phyloP scores from a whole-genome alignment of 2,113 vertebrate genomes.

The Reinhardtius hippoglossoides region DNA sequence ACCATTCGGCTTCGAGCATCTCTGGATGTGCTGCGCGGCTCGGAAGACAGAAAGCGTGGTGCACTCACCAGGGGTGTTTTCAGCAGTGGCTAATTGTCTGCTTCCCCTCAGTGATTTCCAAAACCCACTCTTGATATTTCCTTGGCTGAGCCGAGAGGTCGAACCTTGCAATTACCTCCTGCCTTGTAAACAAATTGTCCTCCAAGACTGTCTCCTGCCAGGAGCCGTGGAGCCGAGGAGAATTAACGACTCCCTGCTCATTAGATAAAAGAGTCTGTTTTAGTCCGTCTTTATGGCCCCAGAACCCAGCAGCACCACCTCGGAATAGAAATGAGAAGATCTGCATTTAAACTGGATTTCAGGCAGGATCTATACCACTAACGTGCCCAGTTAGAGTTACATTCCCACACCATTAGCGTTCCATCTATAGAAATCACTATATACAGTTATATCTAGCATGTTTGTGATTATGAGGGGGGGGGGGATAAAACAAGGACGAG shows the following conservation, averaged over 20 bases:
- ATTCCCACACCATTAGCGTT: conserved; percentile 4
- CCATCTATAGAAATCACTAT: not conserved
- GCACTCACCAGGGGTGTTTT: conserved; percentile 48
- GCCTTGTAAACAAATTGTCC: conserved; percentile 77
- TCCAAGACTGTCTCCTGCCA: conserved; percentile 68
- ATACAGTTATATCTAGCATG: not conserved
- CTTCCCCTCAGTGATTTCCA: conserved; percentile 44
- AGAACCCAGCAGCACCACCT: conserved; percentile 20
- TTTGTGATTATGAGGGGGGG: not conserved
- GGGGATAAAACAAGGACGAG: not conserved
- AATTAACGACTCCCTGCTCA: conserved; percentile 59
- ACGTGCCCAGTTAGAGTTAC: conserved; percentile 1
- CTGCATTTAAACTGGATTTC: conserved; percentile 23
- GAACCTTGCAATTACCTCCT: conserved; percentile 66
- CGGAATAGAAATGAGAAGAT: conserved; percentile 39
- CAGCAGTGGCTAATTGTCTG: conserved; percentile 62
- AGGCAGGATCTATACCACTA: conserved; percentile 2
- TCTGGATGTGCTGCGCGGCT: conserved; percentile 14
- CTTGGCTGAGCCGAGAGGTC: conserved; percentile 55
- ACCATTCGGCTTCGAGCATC: not conserved
- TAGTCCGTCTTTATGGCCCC: conserved; percentile 17
- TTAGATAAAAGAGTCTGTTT: conserved; percentile 50
- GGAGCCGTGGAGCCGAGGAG: conserved; percentile 46
- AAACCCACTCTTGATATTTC: conserved; percentile 62
- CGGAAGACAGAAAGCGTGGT: conserved; percentile 9